Percentiles rank a stretch among this genome's conserved stretches.
Conservation (phyloP, 92 coral and sea anemone species). For the Zoanthus solanderi region DNA sequence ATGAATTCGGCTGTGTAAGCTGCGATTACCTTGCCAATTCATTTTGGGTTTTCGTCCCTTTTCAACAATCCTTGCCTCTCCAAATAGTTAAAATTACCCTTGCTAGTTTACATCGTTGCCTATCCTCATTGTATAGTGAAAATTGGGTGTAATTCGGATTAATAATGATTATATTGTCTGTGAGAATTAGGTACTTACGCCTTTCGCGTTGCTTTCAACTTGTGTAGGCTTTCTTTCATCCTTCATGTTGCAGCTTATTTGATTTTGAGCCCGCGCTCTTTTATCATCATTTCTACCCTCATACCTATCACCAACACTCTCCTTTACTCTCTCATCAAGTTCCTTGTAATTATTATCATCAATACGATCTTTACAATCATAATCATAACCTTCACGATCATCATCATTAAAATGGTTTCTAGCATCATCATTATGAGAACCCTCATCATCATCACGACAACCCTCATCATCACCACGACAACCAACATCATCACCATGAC, state of each 20-base stretch:
- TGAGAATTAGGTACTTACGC: neutral
- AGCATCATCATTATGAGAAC: neutral
- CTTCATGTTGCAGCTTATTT: neutral
- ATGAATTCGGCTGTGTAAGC: too few species aligned
- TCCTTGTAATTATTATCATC: neutral
- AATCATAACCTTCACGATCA: neutral
- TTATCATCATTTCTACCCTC: neutral
- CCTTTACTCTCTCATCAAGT: neutral
- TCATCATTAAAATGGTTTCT: neutral
- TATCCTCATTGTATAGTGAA: too few species aligned
- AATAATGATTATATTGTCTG: too few species aligned
- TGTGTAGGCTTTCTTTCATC: neutral
- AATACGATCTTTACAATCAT: neutral
- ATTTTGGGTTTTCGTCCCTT: too few species aligned
- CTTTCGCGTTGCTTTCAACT: neutral
- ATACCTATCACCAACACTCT: neutral
- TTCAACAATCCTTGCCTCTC: too few species aligned
- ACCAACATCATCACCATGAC: neutral
- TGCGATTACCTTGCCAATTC: too few species aligned
- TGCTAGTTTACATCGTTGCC: too few species aligned
- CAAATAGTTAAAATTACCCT: too few species aligned
- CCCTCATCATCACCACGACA: neutral
- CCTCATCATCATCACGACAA: neutral
- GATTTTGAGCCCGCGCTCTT: neutral
- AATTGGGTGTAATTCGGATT: too few species aligned